These are phyloP conservation scores for Microcebus jonahi DNA, from an alignment of 2,113 vertebrate species.

Conservation along the genomic window DNA sequence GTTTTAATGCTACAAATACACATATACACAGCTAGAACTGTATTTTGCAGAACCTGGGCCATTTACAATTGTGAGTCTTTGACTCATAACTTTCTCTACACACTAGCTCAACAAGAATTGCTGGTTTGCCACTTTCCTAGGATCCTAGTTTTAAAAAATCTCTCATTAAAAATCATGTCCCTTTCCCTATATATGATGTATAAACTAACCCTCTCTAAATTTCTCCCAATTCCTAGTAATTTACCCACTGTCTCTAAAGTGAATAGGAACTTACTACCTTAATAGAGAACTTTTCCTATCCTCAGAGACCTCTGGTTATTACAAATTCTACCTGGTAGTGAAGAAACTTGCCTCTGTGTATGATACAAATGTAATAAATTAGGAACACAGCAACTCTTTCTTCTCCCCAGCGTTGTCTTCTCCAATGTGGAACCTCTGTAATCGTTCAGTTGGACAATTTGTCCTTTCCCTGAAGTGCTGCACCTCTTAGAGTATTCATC, in stretches of 20 bases:
- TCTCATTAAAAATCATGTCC: background rate
- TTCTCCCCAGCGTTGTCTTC: background rate
- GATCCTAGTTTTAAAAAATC: slow-evolving; percentile 24
- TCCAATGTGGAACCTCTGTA: background rate
- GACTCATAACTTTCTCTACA: background rate
- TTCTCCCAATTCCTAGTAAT: background rate
- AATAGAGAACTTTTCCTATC: background rate
- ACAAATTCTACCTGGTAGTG: background rate
- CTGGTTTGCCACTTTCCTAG: background rate
- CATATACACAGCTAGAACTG: background rate
- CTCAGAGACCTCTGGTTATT: background rate
- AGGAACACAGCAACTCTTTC: background rate
- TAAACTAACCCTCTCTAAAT: background rate
- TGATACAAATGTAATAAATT: background rate
- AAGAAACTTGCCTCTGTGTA: background rate
- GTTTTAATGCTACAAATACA: background rate
- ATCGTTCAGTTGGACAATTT: background rate
- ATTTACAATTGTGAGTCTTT: background rate
- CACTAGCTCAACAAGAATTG: slow-evolving; percentile 21
- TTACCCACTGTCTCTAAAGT: background rate
- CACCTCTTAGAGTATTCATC: background rate
- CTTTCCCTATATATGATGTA: background rate
- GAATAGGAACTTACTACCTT: background rate
- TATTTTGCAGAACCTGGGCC: background rate
- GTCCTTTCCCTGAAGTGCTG: background rate